Evolutionary conservation across 2,113 vertebrate species (phyloP).

Genomic region (Macrotus californicus): DNA sequence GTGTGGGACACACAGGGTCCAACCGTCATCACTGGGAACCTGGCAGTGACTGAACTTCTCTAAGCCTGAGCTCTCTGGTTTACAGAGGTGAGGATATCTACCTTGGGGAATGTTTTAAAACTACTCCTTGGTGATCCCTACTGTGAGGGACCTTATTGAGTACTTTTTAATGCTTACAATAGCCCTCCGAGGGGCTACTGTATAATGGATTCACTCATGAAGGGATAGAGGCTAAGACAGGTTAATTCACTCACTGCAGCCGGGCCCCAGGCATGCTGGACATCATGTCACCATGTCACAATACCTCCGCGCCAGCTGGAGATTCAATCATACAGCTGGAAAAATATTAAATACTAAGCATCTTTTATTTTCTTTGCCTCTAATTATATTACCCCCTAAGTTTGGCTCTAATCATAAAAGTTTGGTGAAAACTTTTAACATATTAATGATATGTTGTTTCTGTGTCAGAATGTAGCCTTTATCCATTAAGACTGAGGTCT

Average conservation of each 20-base stretch:
- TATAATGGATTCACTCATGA: not conserved
- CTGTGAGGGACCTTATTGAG: accelerated
- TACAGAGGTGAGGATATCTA: not conserved
- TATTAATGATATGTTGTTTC: not conserved
- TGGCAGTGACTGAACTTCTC: not conserved
- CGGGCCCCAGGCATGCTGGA: not conserved
- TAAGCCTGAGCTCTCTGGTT: not conserved
- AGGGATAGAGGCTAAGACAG: not conserved
- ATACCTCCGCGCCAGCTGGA: not conserved
- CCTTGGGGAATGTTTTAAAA: not conserved
- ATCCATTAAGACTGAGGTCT: not conserved
- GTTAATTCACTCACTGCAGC: not conserved
- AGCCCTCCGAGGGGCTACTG: not conserved
- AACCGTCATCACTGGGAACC: not conserved
- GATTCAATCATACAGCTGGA: not conserved
- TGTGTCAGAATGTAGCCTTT: not conserved
- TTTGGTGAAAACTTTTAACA: not conserved
- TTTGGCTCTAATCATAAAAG: not conserved
- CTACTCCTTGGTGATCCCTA: not conserved
- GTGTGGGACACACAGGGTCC: not conserved
- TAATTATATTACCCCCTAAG: not conserved
- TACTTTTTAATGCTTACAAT: not conserved
- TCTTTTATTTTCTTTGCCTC: not conserved
- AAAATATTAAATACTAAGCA: not conserved
- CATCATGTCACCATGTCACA: not conserved